phyloP scores from a whole-genome alignment of 2,113 vertebrate species.

The Otis tarda region DNA sequence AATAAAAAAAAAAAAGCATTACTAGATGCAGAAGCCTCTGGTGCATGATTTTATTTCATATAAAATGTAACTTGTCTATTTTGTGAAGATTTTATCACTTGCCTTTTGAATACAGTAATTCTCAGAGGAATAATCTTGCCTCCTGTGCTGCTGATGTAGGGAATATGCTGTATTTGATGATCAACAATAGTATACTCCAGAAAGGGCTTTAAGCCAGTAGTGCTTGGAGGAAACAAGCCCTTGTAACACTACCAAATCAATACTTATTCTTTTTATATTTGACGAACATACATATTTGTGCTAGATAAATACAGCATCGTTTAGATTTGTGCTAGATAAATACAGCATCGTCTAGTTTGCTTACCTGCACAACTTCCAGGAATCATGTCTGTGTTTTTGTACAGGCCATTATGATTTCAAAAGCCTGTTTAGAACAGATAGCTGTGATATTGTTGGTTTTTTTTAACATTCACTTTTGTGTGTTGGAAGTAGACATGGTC shows the following conservation, averaged over 20 bases:
- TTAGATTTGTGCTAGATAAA: constrained; percentile 68
- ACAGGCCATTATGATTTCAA: constrained; percentile 51
- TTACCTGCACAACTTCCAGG: constrained; percentile 48
- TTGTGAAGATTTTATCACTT: constrained; percentile 50
- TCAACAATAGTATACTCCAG: constrained; percentile 35
- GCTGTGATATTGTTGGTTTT: background rate
- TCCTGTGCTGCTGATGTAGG: constrained; percentile 31
- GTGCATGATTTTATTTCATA: constrained; percentile 19
- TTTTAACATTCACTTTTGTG: background rate
- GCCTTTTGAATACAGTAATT: constrained; percentile 36
- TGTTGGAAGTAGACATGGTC: background rate
- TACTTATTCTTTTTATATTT: constrained; percentile 47
- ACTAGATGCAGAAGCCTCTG: constrained; percentile 4
- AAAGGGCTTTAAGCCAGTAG: constrained; percentile 39
- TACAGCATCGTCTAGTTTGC: constrained; percentile 37
- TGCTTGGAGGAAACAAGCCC: constrained; percentile 48
- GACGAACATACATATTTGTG: constrained; percentile 38
- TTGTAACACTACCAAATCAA: constrained; percentile 56
- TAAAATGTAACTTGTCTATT: constrained; percentile 50
- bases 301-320: constrained; percentile 62
- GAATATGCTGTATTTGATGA: constrained; percentile 48
- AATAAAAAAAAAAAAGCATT: constrained; percentile 3
- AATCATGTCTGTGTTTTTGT: constrained; percentile 44
- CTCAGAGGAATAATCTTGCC: constrained; percentile 46
- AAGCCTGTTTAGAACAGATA: constrained; percentile 46